A percentile compares a stretch with the other conserved stretches of the same genome.
Conservation (phyloP, 1,140 invertebrate species). For the Drosophila neocordata region DNA sequence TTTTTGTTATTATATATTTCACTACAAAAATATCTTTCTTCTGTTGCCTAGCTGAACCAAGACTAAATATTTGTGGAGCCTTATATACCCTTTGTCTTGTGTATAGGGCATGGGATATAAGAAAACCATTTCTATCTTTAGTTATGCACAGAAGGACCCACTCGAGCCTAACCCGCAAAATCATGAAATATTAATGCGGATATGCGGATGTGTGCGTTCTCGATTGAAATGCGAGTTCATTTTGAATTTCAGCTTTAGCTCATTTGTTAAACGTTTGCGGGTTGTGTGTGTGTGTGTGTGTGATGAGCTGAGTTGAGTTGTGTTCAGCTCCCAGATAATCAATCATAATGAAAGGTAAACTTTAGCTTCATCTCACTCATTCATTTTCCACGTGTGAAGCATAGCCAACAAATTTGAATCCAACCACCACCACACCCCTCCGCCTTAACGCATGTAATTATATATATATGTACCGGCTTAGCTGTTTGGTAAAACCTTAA, state of each 20-base stretch:
- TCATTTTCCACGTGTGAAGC: constrained; percentile 14
- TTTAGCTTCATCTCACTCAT: neutral
- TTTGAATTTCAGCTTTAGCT: constrained; percentile 56
- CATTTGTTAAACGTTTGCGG: constrained; percentile 71
- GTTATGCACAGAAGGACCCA: constrained; percentile 54
- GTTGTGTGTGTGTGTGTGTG: constrained; percentile 40
- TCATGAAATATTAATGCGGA: constrained; percentile 77
- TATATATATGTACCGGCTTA: neutral
- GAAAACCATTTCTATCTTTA: constrained; percentile 43
- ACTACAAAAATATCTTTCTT: too few species aligned
- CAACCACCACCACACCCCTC: neutral
- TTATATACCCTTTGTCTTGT: neutral
- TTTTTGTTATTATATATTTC: too few species aligned
- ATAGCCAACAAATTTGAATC: constrained; percentile 30
- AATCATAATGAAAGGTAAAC: constrained; percentile 67
- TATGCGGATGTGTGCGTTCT: constrained; percentile 45
- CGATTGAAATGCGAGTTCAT: constrained; percentile 50
- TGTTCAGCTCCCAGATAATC: constrained; percentile 50
- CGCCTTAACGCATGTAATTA: neutral
- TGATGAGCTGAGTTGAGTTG: neutral
- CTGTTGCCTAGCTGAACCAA: too few species aligned
- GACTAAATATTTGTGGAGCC: neutral
- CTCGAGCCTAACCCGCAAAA: constrained; percentile 50
- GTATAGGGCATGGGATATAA: neutral
- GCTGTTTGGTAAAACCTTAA: constrained; percentile 12